Evolutionary conservation across 2,113 vertebrate genomes (phyloP).

Genomic region (human (Homo sapiens)): GRCh38 chr1:8412001-8412500

Average conservation of each 20-base stretch:
- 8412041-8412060: not conserved
- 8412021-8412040: not conserved
- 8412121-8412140: not conserved
- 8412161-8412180: not conserved
- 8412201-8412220: not conserved
- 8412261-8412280: not conserved
- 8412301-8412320: not conserved
- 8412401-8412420: conserved; percentile 19
- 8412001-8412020: not conserved
- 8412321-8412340: conserved; percentile 62
- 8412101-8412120: not conserved
- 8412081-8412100: not conserved
- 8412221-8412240: not conserved
- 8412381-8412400: conserved; percentile 54
- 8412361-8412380: conserved; percentile 65
- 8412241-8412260: not conserved
- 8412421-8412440: not conserved
- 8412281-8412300: conserved; percentile 10
- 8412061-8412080: not conserved
- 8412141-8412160: not conserved
- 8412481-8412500: not conserved
- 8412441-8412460: conserved; percentile 19
- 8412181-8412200: not conserved
- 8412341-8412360: conserved; percentile 68
- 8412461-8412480: conserved; percentile 65